phyloP scores from a whole-genome alignment of 2,888 invertebrate species.

The Mesoligia furuncula region DNA sequence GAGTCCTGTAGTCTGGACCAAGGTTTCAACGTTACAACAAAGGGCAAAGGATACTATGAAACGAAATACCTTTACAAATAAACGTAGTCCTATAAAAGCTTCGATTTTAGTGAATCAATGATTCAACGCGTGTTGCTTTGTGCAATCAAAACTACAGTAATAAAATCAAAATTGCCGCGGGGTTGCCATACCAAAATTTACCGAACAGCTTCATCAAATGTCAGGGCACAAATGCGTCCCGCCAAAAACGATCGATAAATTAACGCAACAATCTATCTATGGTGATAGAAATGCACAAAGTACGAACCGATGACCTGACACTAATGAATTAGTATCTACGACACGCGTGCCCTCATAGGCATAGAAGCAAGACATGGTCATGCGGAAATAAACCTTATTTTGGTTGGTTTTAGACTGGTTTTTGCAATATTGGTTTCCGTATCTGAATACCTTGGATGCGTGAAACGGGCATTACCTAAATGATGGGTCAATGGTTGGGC shows the following conservation, averaged over 20 bases:
- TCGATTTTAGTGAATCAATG: not conserved
- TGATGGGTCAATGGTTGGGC: conserved; percentile 21
- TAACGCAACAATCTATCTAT: conserved; percentile 38
- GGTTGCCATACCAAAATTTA: conserved; percentile 14
- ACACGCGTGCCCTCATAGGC: conserved; percentile 50
- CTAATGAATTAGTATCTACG: conserved; percentile 65
- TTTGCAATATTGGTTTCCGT: conserved; percentile 7
- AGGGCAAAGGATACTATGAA: not conserved
- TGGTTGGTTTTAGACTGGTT: conserved; percentile 1
- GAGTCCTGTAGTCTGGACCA: conserved; percentile 15
- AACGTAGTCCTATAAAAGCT: not conserved
- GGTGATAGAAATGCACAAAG: conserved; percentile 59
- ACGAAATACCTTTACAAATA: conserved; percentile 2
- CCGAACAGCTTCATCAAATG: conserved; percentile 16
- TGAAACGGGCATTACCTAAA: conserved; percentile 35
- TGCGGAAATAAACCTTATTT: conserved; percentile 33
- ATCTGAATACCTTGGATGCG: conserved; percentile 31
- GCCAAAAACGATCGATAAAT: conserved; percentile 48
- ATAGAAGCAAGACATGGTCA: conserved; percentile 13
- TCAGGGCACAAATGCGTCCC: conserved; percentile 17
- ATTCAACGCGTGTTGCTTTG: not conserved
- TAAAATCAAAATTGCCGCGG: not conserved
- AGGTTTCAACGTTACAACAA: conserved; percentile 25
- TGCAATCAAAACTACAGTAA: not conserved
- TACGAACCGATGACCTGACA: conserved; percentile 65